Percentiles rank a stretch among this genome's conserved stretches.
Evolutionary conservation across 1,140 invertebrate species (phyloP).

Genomic region (Meloidogyne floridensis): DNA sequence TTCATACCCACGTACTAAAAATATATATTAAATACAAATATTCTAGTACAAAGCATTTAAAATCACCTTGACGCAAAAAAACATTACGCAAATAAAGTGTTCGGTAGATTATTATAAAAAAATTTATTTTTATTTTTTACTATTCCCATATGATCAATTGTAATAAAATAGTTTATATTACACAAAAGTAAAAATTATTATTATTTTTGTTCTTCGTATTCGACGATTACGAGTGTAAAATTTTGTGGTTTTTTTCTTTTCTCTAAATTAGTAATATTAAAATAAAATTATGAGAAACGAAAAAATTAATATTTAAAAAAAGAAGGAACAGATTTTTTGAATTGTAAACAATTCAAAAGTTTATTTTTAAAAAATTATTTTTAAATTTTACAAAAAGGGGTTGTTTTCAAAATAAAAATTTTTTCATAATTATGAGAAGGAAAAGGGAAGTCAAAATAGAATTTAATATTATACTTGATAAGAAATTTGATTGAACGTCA

Average conservation of each 20-base stretch:
- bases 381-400: not conserved
- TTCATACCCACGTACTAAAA: not conserved
- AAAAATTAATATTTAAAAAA: not conserved
- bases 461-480: too few species aligned
- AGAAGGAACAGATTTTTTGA: not conserved
- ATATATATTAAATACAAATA: not conserved
- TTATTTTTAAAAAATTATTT: not conserved
- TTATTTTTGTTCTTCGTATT: not conserved
- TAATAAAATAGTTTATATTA: slow-evolving; percentile 4
- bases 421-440: too few species aligned
- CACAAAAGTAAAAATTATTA: slow-evolving; percentile 8
- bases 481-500: too few species aligned
- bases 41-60: not conserved
- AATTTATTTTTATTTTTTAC: too few species aligned
- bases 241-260: not conserved
- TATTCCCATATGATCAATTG: not conserved
- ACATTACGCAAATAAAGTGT: not conserved
- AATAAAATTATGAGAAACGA: not conserved
- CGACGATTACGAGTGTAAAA: slow-evolving; percentile 7
- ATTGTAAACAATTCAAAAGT: not conserved
- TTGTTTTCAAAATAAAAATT: not conserved
- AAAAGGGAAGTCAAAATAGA: too few species aligned
- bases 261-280: not conserved
- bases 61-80: not conserved
- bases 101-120: slow-evolving; percentile 3